Conservation (phyloP, 2,888 invertebrate species). For the Cotesia congregata region DNA sequence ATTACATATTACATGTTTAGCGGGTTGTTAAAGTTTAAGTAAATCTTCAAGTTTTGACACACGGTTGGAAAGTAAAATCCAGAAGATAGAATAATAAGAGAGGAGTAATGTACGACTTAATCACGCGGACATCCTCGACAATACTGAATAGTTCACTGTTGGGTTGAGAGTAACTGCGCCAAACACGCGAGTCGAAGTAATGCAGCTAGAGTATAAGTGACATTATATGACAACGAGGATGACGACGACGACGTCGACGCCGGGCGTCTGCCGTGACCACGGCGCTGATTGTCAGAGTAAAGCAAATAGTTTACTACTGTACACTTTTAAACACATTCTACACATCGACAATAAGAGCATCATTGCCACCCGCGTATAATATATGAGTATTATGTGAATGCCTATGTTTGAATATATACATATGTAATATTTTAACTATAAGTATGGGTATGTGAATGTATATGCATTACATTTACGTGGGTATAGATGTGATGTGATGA, state of each 20-base stretch:
- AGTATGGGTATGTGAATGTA: neutral
- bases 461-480: neutral
- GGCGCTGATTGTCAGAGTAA: slow-evolving; percentile 44
- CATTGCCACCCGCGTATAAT: slow-evolving; percentile 27
- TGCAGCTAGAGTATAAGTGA: neutral
- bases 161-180: slow-evolving; percentile 25
- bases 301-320: slow-evolving; percentile 36
- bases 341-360: neutral
- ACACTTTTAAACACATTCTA: slow-evolving; percentile 2
- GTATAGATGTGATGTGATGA: neutral
- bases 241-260: slow-evolving; percentile 43
- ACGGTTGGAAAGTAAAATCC: too few species aligned
- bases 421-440: neutral
- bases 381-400: neutral
- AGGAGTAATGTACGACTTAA: slow-evolving; percentile 44
- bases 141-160: slow-evolving; percentile 52
- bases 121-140: slow-evolving; percentile 66
- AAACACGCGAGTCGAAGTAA: slow-evolving; percentile 22
- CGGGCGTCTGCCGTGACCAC: slow-evolving; percentile 49
- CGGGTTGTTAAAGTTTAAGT: too few species aligned
- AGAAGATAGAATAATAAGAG: neutral
- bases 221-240: neutral
- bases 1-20: neutral
- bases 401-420: slow-evolving; percentile 15
- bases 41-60: neutral